A percentile compares a stretch with the other conserved stretches of the same genome.
phyloP scores from a whole-genome alignment of 2,797 vertebrate genomes.

The Helarctos malayanus region DNA sequence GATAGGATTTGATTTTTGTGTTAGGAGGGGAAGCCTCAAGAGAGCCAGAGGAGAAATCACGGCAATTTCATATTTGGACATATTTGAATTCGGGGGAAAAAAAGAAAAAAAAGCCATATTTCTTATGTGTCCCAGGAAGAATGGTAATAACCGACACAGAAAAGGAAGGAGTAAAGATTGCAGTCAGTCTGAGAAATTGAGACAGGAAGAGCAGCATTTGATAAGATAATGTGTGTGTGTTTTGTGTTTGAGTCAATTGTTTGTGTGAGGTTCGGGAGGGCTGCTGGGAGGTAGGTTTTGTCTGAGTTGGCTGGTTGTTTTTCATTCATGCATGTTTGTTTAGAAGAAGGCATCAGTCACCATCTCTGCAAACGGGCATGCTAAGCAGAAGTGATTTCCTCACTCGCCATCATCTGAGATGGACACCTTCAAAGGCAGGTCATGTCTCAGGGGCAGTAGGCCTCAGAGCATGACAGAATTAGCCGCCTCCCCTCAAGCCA shows the following conservation, averaged over 20 bases:
- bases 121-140: constrained; percentile 44
- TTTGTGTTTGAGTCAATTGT: neutral
- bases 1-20: neutral
- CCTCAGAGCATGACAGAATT: neutral
- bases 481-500: neutral
- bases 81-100: neutral
- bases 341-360: neutral
- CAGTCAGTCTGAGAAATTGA: neutral
- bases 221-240: neutral
- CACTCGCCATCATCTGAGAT: neutral
- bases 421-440: neutral
- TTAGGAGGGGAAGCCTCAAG: neutral
- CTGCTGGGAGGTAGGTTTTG: neutral
- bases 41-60: neutral
- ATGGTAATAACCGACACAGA: neutral
- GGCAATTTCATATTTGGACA: neutral
- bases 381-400: neutral
- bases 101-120: neutral
- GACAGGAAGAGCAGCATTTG: neutral
- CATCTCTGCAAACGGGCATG: neutral
- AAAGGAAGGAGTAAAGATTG: neutral
- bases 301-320: neutral
- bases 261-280: neutral
- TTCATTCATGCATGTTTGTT: neutral
- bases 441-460: neutral